phyloP scores from a whole-genome alignment of 2,888 invertebrate species.

The Labia minor region DNA sequence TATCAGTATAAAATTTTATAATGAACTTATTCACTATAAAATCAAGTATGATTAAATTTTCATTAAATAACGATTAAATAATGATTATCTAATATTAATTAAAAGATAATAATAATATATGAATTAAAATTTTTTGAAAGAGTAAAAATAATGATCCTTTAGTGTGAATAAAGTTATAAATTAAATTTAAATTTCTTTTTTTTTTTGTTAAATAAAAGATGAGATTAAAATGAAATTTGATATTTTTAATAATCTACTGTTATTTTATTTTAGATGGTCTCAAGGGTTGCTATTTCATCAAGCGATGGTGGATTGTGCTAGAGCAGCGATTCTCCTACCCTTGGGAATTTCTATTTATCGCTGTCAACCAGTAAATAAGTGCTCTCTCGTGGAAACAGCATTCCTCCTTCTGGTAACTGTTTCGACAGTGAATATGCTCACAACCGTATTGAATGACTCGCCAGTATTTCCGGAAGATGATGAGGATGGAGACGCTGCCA shows the following conservation, averaged over 20 bases:
- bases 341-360: conserved; percentile 67
- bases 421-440: conserved; percentile 82
- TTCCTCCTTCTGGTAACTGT: conserved; percentile 76
- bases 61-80: too few relatives aligned
- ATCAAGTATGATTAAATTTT: too few relatives aligned
- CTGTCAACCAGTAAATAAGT: conserved; percentile 75
- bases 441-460: conserved; percentile 74
- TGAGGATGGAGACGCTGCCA: conserved; percentile 53
- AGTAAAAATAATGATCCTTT: too few relatives aligned
- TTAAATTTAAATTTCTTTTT: not conserved
- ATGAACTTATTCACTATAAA: too few relatives aligned
- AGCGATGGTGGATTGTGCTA: conserved; percentile 69
- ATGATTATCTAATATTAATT: too few relatives aligned
- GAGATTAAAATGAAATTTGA: too few relatives aligned
- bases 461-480: conserved; percentile 67
- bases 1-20: too few relatives aligned
- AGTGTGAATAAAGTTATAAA: too few relatives aligned
- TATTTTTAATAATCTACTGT: too few relatives aligned
- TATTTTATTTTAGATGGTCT: conserved; percentile 56
- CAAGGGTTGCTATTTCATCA: conserved; percentile 76
- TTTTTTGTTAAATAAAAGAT: not conserved
- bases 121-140: too few relatives aligned
- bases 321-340: conserved; percentile 68
- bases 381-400: conserved; percentile 76
- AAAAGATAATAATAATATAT: too few relatives aligned